phyloP scores from a whole-genome alignment of 2,888 invertebrate genomes.

The Plutella xylostella region DNA sequence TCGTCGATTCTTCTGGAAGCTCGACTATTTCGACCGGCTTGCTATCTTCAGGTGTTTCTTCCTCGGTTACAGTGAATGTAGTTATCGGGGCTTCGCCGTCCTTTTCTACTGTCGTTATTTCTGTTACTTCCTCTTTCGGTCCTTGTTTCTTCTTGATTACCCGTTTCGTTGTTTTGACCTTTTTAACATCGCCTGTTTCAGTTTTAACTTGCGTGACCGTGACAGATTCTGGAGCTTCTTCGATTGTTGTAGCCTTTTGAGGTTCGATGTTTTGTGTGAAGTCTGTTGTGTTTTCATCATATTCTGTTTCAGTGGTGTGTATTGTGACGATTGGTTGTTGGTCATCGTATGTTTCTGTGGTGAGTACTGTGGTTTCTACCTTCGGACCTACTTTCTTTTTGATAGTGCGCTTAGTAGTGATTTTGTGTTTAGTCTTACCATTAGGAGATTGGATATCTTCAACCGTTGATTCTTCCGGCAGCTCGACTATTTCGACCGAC shows the following conservation, averaged over 20 bases:
- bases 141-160: slow-evolving; percentile 31
- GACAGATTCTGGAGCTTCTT: slow-evolving; percentile 19
- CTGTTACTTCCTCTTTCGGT: slow-evolving; percentile 31
- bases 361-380: slow-evolving; percentile 48
- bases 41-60: slow-evolving; percentile 18
- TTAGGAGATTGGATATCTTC: slow-evolving; percentile 12
- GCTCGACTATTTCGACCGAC: slow-evolving; percentile 15
- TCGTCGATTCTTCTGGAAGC: slow-evolving; percentile 4
- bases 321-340: slow-evolving; percentile 42
- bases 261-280: slow-evolving; percentile 8
- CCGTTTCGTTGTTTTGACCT: slow-evolving; percentile 23
- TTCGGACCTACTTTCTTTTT: slow-evolving; percentile 31
- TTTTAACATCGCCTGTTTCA: slow-evolving; percentile 20
- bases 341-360: slow-evolving; percentile 48
- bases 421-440: slow-evolving; percentile 11
- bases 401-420: slow-evolving; percentile 24
- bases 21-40: slow-evolving; percentile 14
- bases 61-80: slow-evolving; percentile 15
- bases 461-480: slow-evolving; percentile 7
- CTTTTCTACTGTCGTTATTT: slow-evolving; percentile 21
- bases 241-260: slow-evolving; percentile 17
- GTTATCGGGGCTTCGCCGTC: slow-evolving; percentile 21
- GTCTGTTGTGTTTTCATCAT: slow-evolving; percentile 19
- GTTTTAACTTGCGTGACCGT: slow-evolving; percentile 21
- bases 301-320: slow-evolving; percentile 30